Evolutionary conservation across 2,888 invertebrate species (phyloP), one percentile per base, ranked within the genome.

Genomic region (Hermodice carunculata): DNA sequence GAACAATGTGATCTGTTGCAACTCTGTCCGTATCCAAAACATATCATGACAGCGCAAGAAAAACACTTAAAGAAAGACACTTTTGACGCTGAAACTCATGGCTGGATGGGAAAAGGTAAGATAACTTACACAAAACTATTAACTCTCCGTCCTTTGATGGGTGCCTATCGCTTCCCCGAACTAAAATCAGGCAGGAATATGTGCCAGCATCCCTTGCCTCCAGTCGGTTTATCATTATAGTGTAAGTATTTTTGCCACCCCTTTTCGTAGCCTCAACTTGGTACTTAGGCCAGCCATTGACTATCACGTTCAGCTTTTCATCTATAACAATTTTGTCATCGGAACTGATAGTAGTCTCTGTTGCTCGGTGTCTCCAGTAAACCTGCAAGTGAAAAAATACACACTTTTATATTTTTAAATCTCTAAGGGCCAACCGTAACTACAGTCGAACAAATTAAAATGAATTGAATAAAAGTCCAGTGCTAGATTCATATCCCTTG

Each of bases 321-420:
- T 70, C 71, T 11, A 71, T 42, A 6, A 57, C 63, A 22, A 71
- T 70, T 53, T 67, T 70, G 61, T 71, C 67, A 42, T 71, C 65
- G 8, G 28, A 59, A 4, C 69, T 64, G 1, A 71, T 56, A 22
- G 61, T 56, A n/a, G 56, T 68, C 64, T 61, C 52, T 3, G 59
- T 42, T n/a, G 52, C 54, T 37, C 53, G 61, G 54, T 71, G 69
- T n/a, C 65, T 66, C 70, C 70, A 70, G 49, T 64, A 65, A 6
- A 70, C 69, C 64, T 63, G 34, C 11, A 43, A 43, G 5, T 14
- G 34, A 8, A 44, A 44, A 44, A 44, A 44, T 44, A n/a, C n/a
- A 14, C 11, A 37, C 11, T 14, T 37, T n/a, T n/a, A n/a, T n/a
- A n/a, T n/a, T n/a, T n/a, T n/a, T n/a, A n/a, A n/a, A n/a, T n/a